Conservation (phyloP, 2,113 vertebrate genomes). For the Oceanodroma tethys region DNA sequence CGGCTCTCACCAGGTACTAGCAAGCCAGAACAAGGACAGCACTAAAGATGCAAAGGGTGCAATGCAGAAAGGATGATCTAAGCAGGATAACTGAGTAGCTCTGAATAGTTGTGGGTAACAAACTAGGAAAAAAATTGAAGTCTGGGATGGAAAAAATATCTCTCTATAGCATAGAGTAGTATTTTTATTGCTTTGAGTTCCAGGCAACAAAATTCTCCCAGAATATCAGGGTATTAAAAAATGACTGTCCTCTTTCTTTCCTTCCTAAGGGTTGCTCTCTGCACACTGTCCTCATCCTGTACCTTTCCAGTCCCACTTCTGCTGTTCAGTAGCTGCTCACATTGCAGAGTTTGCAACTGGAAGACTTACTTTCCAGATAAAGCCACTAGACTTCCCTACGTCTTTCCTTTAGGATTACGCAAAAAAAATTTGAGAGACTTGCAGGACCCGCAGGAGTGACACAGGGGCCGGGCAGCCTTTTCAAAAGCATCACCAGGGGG, state of each 20-base stretch:
- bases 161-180: not conserved
- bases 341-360: not conserved
- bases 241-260: not conserved
- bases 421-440: not conserved
- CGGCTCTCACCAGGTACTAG: not conserved
- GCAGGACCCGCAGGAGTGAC: not conserved
- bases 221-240: not conserved
- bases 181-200: not conserved
- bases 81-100: not conserved
- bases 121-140: not conserved
- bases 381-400: not conserved
- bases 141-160: not conserved
- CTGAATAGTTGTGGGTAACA: not conserved
- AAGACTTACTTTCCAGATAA: not conserved
- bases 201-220: not conserved
- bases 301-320: not conserved
- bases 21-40: not conserved
- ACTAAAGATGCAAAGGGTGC: not conserved
- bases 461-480: not conserved
- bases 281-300: not conserved
- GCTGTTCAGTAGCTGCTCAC: not conserved
- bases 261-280: not conserved
- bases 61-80: not conserved
- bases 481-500: fast-evolving
- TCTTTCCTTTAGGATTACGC: not conserved